Evolutionary conservation across 2,113 vertebrate genomes (phyloP), one percentile per base, ranked within the genome.

Genomic region (Gambusia affinis): DNA sequence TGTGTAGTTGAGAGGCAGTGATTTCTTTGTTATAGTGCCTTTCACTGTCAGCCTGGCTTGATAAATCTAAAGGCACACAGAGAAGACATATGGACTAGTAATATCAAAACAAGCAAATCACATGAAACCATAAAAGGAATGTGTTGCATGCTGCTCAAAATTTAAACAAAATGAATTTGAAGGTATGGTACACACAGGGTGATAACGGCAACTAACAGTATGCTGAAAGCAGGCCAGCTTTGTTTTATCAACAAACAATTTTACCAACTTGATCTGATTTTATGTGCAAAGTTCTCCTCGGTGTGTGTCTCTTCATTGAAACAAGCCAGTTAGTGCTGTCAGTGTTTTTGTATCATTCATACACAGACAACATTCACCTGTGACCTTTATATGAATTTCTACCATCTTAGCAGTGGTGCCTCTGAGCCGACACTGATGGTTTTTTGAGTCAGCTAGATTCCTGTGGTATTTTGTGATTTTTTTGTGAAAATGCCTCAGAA

Each of bases 1-100:
- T 84, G 79, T 87, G 60, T 88, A 76, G 86, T 84, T 84, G 84
- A 89, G 82, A 83, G 88, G 88, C 88, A 91, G 87, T 92, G 67
- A 78, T 78, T 81, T 87, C 67, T 85, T 73, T 71, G 35, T 27
- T 78, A 76, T 81, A 88, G 91, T 93, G 91, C 92, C 92, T 93
- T 92, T 85, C 74, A 79, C 87, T 91, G 87, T 85, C 78, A 80
- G 85, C 77, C 70, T 85, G 86, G 87, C 87, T 86, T 86, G 86
- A 62, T 51, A 75, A 78, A 76, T 72, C 51, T 35, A 33, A 24
- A 70, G 82, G 82, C 84, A 78, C 82, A 84, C 81, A 87, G 65
- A 29, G 60, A 67, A 27, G 63, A 75, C 69, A 19, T 35, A 63
- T 31, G 11, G 64, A 3, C 22, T 37, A 37, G 14, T 42, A 8